Evolutionary conservation across 1,140 invertebrate species (phyloP).

Genomic region (Neotoxoptera formosana): DNA sequence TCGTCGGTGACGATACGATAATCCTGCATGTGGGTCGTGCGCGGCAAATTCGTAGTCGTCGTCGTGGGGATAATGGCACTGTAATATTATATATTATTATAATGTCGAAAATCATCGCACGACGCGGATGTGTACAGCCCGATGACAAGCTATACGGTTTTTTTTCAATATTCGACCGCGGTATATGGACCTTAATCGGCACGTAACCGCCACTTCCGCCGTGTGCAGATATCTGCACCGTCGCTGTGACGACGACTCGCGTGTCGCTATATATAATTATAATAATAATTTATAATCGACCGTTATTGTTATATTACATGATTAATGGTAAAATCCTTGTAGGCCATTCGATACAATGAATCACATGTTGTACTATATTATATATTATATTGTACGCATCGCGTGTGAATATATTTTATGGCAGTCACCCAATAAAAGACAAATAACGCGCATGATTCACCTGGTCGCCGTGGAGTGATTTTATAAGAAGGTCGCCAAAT

Average conservation of each 20-base stretch:
- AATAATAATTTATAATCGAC: not conserved
- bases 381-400: not conserved
- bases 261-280: not conserved
- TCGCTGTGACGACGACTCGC: not conserved
- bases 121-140: not conserved
- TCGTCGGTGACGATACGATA: not conserved
- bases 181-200: not conserved
- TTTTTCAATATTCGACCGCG: not conserved
- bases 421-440: not conserved
- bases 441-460: not conserved
- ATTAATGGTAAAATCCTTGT: constrained; percentile 36
- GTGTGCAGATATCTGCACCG: not conserved
- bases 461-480: not conserved
- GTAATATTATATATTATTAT: not conserved
- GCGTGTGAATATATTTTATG: not conserved
- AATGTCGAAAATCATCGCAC: not conserved
- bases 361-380: no score
- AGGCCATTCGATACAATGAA: constrained; percentile 47
- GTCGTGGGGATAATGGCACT: not conserved
- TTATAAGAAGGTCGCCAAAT: constrained; percentile 39
- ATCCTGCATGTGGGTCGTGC: not conserved
- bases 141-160: not conserved
- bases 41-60: not conserved
- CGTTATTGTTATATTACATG: not conserved
- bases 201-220: not conserved